Evolutionary conservation across 1,140 invertebrate species (phyloP), one percentile per base, ranked within the genome.

Genomic region (Eufriesea mexicana): DNA sequence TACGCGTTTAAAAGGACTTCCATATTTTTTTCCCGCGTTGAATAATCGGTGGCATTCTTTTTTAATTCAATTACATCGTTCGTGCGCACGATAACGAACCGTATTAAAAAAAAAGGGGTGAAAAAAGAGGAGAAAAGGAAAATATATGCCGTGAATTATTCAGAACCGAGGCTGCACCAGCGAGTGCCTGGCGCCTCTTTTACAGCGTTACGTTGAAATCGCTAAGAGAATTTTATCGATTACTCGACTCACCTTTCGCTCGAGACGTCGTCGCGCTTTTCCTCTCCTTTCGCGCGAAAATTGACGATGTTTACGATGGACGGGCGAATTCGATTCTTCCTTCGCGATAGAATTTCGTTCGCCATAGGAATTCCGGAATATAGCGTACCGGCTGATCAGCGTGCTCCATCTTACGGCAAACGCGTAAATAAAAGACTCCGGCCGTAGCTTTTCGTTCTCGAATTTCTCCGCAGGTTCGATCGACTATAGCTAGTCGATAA

Each of bases 11-110:
- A 64, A 62, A 83, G 47, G 16, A 28, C 70, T 62, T 62, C 28
- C 68, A 51, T 51, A 42, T 35, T n/a, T 80, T 75, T 71, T 66
- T 70, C 62, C 16, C 23, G 55, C 83, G 79, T 45, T 68, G 83
- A 84, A 85, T 87, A 86, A 86, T 86, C 86, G 82, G 23, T 73
- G 71, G 51, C 66, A 86, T 86, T 86, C 84, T 84, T 87, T 87
- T 80, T 71, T 83, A 77, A 90, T 87, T 87, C 77, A 80, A 89
- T 87, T 85, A 88, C 28, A 75, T 77, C 25, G 73, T 51, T 67
- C 51, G 70, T 20, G 74, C 57, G 25, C 67, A 35, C 62, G 64
- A 49, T 83, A 89, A 89, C 78, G 86, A 85, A 62, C 74, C 76
- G 61, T 80, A 73, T 86, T 84, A 57, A 75, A 77, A 79, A 47